Conservation (phyloP, 2,113 vertebrate species). For the Piaya cayana region DNA sequence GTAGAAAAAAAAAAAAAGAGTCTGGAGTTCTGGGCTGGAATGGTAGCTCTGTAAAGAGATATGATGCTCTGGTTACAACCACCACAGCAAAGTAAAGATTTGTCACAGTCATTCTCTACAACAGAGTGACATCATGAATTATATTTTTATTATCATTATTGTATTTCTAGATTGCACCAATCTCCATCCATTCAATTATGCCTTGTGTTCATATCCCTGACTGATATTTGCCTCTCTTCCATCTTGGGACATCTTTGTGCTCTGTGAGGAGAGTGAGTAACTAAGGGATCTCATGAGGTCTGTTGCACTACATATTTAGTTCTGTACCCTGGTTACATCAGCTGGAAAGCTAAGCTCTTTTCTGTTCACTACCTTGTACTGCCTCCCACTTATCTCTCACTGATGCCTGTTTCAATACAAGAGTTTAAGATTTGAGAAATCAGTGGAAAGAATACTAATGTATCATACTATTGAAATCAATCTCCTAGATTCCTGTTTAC, state of each 20-base stretch:
- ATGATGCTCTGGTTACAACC: not conserved
- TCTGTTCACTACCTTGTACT: not conserved
- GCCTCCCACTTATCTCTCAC: not conserved
- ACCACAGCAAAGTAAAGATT: not conserved
- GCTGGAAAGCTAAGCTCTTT: not conserved
- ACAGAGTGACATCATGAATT: not conserved
- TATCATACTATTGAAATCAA: not conserved
- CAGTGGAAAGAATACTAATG: not conserved
- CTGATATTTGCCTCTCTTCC: not conserved
- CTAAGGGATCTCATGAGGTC: not conserved
- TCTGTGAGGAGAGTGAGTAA: not conserved
- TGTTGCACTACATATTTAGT: not conserved
- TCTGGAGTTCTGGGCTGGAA: not conserved
- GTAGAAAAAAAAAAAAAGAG: not conserved
- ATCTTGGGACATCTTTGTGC: not conserved
- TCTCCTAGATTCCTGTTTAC: not conserved
- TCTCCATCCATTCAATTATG: not conserved
- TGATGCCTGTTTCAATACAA: not conserved
- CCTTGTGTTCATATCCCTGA: not conserved
- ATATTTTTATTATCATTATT: too few relatives aligned
- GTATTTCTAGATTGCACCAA: not conserved
- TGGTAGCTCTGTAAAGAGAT: not conserved
- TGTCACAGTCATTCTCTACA: not conserved
- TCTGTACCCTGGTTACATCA: not conserved
- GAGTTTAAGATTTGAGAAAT: not conserved